Base-by-base conservation (phyloP, 2,113 vertebrate genomes). In the Pseudorasbora parva region DNA sequence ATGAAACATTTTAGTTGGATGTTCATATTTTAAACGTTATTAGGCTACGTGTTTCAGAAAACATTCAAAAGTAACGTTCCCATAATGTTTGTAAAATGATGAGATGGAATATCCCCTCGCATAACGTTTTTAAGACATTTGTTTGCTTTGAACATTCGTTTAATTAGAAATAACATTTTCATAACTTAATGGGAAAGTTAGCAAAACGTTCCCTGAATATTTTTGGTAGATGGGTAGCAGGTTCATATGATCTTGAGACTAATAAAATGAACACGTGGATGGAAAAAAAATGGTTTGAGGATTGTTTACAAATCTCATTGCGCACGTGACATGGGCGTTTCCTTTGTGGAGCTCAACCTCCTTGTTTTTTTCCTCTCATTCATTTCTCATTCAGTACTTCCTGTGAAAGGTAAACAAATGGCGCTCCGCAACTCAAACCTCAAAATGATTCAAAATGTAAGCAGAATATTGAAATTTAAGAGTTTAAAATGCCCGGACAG, bases 401-500 rank as follows among this genome's bases (percentile, higher is more conserved):
- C 89, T 88, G 87, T 89, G 43, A 43, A 86, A 91, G 68, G 86
- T 93, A 93, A 94, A 94, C 93, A 94, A 92, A 94, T 94, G 93
- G 93, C 89, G 87, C 19, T 64, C 6, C 49, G 51, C n/a, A 56
- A 60, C 43, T 0, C 33, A 33, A 85, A 56, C 76, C 83, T 47
- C 89, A 76, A 85, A 87, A 86, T 82, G 15, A 14, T 19, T 69
- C 74, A 85, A 82, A 82, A 89, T 90, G 84, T 89, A 85, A 91
- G 64, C 33, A 25, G 41, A 75, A 80, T 72, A 14, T 41, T 76
- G 23, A 73, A 17, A 54, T 79, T 82, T 56, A 75, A 23, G 75
- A 69, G 4, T 80, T 59, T 79, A 82, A 90, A 56, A 95, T 94
- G 94, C 92, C 93, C 23, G 90, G 92, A 86, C 88, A 90, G 72